phyloP scores from a whole-genome alignment of 2,113 vertebrate genomes.

The Psilopogon haemacephalus region DNA sequence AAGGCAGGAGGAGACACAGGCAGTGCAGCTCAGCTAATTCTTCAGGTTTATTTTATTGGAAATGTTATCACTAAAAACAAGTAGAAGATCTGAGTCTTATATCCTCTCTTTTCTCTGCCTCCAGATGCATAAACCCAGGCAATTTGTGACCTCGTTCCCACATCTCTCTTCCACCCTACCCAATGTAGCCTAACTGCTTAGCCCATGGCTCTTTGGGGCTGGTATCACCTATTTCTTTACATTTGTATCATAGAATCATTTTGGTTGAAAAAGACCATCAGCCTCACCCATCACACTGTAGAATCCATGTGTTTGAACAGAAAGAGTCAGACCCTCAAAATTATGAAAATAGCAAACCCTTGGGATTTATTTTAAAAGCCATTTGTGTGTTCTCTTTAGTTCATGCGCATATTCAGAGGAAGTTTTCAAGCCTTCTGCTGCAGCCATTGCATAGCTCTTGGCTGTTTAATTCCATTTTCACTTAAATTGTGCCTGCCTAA shows the following conservation, averaged over 20 bases:
- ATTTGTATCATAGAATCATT: not conserved
- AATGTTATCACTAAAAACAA: not conserved
- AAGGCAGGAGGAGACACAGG: not conserved
- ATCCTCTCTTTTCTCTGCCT: not conserved
- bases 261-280: too few species aligned
- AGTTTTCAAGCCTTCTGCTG: not conserved
- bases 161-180: not conserved
- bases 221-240: rapidly evolving
- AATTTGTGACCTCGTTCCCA: not conserved
- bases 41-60: not conserved
- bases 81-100: not conserved
- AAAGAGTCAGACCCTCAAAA: not conserved
- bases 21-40: not conserved
- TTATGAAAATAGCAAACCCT: not conserved
- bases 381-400: not conserved
- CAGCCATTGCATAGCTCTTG: not conserved
- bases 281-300: not conserved
- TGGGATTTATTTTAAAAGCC: not conserved
- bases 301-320: not conserved
- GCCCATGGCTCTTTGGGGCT: not conserved
- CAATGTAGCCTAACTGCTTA: not conserved
- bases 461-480: not conserved
- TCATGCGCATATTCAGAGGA: not conserved
- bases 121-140: not conserved
- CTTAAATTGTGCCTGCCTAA: not conserved